These are phyloP conservation scores for Drosophila kanekoi DNA, from an alignment of 2,888 invertebrate species.

Conservation along the genomic window DNA sequence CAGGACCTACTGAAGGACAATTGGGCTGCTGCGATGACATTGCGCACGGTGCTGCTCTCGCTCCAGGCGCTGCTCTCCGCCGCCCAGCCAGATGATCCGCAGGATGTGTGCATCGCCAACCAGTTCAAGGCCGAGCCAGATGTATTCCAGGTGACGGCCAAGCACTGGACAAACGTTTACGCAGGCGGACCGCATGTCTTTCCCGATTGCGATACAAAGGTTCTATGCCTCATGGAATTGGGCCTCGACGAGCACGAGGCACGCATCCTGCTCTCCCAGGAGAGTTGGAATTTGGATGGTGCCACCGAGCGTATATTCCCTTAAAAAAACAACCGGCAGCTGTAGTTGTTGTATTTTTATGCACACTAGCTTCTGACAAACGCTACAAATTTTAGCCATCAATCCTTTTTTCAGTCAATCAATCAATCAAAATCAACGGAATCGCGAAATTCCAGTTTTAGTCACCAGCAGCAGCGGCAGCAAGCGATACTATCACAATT, in stretches of 20 bases:
- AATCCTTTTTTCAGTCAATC: neutral
- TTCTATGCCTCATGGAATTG: slow-evolving; percentile 95
- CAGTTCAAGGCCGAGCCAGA: slow-evolving; percentile 92
- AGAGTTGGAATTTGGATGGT: slow-evolving; percentile 94
- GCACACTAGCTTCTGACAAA: neutral
- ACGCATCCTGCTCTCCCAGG: slow-evolving; percentile 94
- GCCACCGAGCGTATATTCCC: slow-evolving; percentile 1
- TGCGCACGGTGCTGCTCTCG: slow-evolving; percentile 97
- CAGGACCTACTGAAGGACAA: slow-evolving; percentile 98
- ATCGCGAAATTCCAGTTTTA: neutral
- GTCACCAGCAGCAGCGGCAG: neutral
- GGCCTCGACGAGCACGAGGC: slow-evolving; percentile 96
- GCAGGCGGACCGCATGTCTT: slow-evolving; percentile 92
- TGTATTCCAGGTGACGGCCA: slow-evolving; percentile 95
- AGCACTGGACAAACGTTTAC: slow-evolving; percentile 97
- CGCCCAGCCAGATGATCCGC: slow-evolving; percentile 96
- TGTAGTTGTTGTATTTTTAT: neutral
- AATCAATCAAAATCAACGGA: slow-evolving; percentile 1
- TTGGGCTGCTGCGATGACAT: slow-evolving; percentile 99
- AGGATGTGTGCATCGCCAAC: slow-evolving; percentile 79
- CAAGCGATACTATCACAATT: neutral
- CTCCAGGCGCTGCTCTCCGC: slow-evolving; percentile 96
- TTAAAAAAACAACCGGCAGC: neutral
- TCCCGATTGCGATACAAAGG: slow-evolving; percentile 93
- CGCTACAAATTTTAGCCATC: neutral